phyloP scores from a whole-genome alignment of 2,797 vertebrate genomes.

The Sorex maritimensis region DNA sequence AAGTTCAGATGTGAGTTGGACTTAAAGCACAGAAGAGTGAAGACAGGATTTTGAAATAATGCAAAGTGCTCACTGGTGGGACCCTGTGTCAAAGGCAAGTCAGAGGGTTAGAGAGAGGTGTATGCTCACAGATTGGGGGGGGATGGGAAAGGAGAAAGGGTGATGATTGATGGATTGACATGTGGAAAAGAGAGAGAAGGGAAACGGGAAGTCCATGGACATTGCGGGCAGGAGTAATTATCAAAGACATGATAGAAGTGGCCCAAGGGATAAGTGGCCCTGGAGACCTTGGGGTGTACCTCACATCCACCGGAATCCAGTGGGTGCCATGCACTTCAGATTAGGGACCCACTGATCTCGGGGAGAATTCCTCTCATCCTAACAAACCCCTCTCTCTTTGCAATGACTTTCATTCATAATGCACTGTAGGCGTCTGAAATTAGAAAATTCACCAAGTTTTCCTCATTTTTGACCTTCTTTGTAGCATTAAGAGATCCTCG shows the following conservation, averaged over 20 bases:
- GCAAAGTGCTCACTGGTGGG: neutral
- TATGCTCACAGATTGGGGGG: no score
- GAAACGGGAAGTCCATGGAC: neutral
- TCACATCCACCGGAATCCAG: neutral
- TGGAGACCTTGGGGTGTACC: neutral
- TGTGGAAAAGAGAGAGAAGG: neutral
- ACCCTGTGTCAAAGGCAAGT: neutral
- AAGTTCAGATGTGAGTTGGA: neutral
- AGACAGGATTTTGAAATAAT: constrained; percentile 10
- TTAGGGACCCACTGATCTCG: neutral
- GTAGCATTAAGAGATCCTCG: constrained; percentile 91
- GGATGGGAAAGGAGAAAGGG: neutral
- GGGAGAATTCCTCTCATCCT: neutral
- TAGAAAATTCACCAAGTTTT: neutral
- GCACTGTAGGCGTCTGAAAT: neutral
- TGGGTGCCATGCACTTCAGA: rapidly evolving
- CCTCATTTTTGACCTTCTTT: constrained; percentile 57
- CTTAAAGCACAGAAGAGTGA: neutral
- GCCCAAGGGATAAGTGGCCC: no score
- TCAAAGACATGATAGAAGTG: neutral
- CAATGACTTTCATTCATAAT: neutral
- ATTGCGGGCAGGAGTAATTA: neutral
- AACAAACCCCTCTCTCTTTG: neutral
- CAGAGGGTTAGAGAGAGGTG: neutral
- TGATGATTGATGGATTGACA: neutral